Conservation (phyloP, 2,797 vertebrate genomes). For the Buceros bicornis region DNA sequence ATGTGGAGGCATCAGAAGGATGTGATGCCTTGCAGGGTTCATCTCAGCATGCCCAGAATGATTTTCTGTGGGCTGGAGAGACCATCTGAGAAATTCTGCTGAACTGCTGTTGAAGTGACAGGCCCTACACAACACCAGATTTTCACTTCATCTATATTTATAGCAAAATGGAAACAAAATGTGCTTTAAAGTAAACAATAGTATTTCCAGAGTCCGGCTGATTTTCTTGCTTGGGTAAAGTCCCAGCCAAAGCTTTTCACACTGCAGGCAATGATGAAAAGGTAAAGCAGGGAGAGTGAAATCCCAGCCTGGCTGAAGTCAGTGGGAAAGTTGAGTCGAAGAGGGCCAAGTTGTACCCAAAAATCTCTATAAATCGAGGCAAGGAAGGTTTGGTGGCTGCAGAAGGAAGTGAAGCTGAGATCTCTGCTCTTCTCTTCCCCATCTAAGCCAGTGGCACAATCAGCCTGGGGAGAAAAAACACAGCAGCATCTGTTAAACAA, state of each 20-base stretch:
- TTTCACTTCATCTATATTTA: conserved; percentile 61
- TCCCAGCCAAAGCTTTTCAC: conserved; percentile 27
- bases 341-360: background rate
- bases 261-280: background rate
- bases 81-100: background rate
- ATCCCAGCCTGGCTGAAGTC: background rate
- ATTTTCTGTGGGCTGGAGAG: background rate
- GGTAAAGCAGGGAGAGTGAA: background rate
- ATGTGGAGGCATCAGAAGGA: background rate
- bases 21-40: background rate
- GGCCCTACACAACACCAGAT: conserved; percentile 44
- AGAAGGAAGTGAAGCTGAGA: background rate
- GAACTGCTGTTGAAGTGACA: background rate
- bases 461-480: background rate
- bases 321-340: background rate
- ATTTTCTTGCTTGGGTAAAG: conserved; percentile 27
- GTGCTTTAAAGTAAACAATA: conserved; percentile 53
- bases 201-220: background rate
- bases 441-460: background rate
- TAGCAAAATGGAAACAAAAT: conserved; percentile 58
- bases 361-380: background rate
- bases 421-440: background rate
- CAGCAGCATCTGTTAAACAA: background rate
- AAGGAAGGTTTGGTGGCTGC: background rate
- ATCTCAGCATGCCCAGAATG: background rate